These are phyloP conservation scores for Enteromius mattozi DNA, from an alignment of 2,797 vertebrate species.

Conservation along the genomic window DNA sequence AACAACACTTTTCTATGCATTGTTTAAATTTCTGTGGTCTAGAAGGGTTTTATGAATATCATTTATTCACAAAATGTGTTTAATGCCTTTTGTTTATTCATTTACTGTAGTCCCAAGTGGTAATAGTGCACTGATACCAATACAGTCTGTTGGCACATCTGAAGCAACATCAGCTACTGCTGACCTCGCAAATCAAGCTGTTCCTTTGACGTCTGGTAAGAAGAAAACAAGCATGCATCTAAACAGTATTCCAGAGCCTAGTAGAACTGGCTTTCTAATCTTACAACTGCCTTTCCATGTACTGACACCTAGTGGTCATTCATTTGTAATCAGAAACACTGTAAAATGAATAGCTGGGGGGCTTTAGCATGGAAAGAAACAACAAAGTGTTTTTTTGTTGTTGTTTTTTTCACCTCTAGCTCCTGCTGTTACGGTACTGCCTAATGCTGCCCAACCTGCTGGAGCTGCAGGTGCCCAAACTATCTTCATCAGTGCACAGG, in stretches of 20 bases:
- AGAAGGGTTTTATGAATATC: background rate
- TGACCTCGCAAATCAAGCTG: slow-evolving; percentile 32
- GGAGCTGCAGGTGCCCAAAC: slow-evolving; percentile 71
- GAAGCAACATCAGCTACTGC: slow-evolving; percentile 54
- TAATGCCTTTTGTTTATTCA: background rate
- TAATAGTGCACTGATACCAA: background rate
- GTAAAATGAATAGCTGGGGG: background rate
- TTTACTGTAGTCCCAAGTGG: slow-evolving; percentile 29
- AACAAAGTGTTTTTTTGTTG: background rate
- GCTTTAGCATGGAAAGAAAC: background rate
- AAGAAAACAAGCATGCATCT: background rate
- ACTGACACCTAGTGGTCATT: background rate
- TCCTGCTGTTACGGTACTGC: slow-evolving; percentile 55
- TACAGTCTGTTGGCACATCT: slow-evolving; percentile 49
- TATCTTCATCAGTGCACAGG: slow-evolving; percentile 82
- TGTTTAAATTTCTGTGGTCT: background rate
- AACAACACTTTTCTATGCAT: background rate
- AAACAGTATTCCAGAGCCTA: background rate
- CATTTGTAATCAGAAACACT: background rate
- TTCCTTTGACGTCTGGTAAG: slow-evolving; percentile 71
- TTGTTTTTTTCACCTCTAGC: slow-evolving; percentile 25
- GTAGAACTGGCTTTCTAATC: background rate
- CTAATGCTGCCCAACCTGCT: slow-evolving; percentile 75
- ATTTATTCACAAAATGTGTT: background rate
- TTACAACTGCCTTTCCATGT: background rate